Evolutionary conservation across 2,797 vertebrate species (phyloP).

Genomic region (Enteromius argenteus): DNA sequence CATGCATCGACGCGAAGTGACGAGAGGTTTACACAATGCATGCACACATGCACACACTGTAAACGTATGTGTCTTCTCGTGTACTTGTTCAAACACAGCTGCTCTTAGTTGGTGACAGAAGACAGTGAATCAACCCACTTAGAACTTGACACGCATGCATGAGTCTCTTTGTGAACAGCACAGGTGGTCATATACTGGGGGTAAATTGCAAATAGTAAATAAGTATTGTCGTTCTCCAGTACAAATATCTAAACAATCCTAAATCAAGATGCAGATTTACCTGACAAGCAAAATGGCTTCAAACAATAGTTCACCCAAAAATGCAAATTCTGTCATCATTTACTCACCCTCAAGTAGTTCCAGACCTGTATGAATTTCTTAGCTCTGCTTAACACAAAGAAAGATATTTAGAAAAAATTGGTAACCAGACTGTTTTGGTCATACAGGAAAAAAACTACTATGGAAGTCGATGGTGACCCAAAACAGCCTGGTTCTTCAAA

Average conservation of each 20-base stretch:
- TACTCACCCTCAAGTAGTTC: too few species aligned
- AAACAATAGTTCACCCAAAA: too few species aligned
- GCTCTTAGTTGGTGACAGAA: constrained; percentile 54
- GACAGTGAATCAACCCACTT: constrained; percentile 28
- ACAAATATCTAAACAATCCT: constrained; percentile 29
- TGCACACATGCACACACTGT: constrained; percentile 64
- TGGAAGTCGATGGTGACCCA: too few species aligned
- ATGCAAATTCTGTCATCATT: too few species aligned
- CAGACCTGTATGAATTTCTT: too few species aligned
- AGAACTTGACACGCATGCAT: background rate
- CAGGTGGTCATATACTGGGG: background rate
- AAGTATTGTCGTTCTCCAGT: constrained; percentile 30
- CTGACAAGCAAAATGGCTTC: background rate
- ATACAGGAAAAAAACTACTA: too few species aligned
- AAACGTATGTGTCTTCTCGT: constrained; percentile 49
- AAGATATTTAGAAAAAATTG: too few species aligned
- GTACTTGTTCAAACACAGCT: constrained; percentile 62
- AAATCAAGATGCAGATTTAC: constrained; percentile 35
- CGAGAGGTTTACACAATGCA: constrained; percentile 80
- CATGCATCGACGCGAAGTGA: constrained; percentile 70
- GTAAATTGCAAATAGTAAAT: constrained; percentile 31
- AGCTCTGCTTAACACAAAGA: too few species aligned
- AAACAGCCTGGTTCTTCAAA: too few species aligned
- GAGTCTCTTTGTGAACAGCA: background rate
- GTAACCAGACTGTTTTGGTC: too few species aligned